These are phyloP conservation scores for Habropoda laboriosa DNA, from an alignment of 1,140 invertebrate species.

Conservation along the genomic window DNA sequence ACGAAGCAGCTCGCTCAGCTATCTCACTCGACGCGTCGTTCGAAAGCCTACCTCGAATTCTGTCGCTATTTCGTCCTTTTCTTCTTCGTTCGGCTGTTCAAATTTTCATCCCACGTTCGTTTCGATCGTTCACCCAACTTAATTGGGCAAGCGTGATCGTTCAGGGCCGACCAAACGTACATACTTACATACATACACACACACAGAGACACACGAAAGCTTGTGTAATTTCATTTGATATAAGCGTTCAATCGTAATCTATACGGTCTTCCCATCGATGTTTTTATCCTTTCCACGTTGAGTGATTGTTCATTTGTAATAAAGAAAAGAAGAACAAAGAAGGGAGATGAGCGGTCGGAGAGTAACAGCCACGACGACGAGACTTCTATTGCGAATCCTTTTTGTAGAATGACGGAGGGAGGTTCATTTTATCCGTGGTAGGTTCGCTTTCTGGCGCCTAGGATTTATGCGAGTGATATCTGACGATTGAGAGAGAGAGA, in stretches of 20 bases:
- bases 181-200: too few species aligned
- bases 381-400: constrained; percentile 52
- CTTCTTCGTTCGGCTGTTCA: constrained; percentile 4
- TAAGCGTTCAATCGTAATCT: constrained; percentile 50
- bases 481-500: constrained; percentile 21
- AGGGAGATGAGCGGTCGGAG: constrained; percentile 7
- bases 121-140: constrained; percentile 3
- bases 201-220: too few species aligned
- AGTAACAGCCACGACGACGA: constrained; percentile 13
- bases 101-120: background rate
- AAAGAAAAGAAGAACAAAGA: constrained; percentile 1
- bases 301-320: constrained; percentile 33
- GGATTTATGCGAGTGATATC: background rate
- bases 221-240: constrained; percentile 1
- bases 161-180: background rate
- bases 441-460: constrained; percentile 44
- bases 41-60: too few species aligned
- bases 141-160: background rate
- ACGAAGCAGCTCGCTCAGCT: background rate
- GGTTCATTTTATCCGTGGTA: constrained; percentile 55
- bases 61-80: constrained; percentile 12
- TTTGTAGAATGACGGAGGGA: background rate
- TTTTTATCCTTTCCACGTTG: constrained; percentile 51
- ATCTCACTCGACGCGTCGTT: background rate
- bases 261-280: constrained; percentile 67